Evolutionary conservation across 2,113 vertebrate species (phyloP).

Genomic region (Gallinago media): DNA sequence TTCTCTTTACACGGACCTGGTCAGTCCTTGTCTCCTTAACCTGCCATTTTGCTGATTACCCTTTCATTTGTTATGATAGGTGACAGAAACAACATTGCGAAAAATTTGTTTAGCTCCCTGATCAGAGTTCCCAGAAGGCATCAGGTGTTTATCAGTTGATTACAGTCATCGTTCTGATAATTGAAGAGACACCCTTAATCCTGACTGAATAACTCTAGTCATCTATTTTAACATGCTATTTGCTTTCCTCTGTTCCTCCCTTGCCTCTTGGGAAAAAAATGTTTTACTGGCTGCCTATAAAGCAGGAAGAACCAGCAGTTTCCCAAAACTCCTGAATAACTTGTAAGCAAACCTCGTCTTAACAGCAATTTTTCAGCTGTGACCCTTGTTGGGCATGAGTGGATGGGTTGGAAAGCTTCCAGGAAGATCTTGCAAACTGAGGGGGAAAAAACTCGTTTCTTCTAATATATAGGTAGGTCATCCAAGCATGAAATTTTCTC

Average conservation of each 20-base stretch:
- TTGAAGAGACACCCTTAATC: background rate
- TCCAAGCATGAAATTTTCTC: background rate
- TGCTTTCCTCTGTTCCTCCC: background rate
- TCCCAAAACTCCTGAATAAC: background rate
- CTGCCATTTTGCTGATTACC: background rate
- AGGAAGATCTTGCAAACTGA: background rate
- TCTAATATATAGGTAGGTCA: background rate
- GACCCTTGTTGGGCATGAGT: accelerated
- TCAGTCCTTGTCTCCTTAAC: background rate
- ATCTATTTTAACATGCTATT: background rate
- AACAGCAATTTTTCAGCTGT: background rate
- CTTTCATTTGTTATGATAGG: background rate
- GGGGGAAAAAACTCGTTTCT: accelerated
- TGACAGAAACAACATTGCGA: background rate
- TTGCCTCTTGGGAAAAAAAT: background rate
- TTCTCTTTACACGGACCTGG: background rate
- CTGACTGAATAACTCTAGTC: background rate
- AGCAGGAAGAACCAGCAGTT: background rate
- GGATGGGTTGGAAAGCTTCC: background rate
- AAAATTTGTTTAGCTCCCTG: background rate
- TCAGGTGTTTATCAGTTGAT: background rate
- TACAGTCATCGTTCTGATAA: background rate
- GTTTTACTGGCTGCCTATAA: background rate
- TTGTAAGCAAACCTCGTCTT: background rate
- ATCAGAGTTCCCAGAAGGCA: background rate